Base-by-base conservation (phyloP, 1,140 invertebrate species). In the Bradysia coprophila region DNA sequence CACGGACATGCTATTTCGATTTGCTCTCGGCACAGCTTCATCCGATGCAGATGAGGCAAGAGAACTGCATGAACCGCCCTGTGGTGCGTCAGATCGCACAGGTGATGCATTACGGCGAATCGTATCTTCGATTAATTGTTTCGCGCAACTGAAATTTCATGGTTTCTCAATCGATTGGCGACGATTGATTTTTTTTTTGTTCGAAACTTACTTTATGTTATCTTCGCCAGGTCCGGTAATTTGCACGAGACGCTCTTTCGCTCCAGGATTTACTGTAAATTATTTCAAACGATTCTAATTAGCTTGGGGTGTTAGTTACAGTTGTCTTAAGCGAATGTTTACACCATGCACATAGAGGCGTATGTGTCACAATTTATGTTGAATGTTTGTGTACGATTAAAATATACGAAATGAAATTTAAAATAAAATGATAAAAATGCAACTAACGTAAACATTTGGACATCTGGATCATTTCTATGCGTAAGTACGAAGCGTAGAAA, bases 31-130 rank as follows among this genome's bases (percentile, higher is more conserved):
- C 31, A 46, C 51, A 43, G 57, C 70, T 71, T 85, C 80, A 50
- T 84, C 78, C 1, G 78, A 81, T 37, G 76, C 77, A 46, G 73
- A 76, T 42, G 78, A 82, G 54, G 82, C 81, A 19, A 84, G 52
- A 61, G 80, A 64, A 65, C 73, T 62, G 68, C 74, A 62, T 55
- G 72, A 63, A 59, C 70, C 59, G 58, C 56, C 66, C 55, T 58
- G 58, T 49, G 56, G 64, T 24, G 66, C 67, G 47, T 76, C 74
- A 42, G 77, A 59, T 51, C 83, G 71, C 42, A 90, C 80, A 36
- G 88, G 88, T 21, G 86, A 91, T 45, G 86, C 84, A 66, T 93
- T 92, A 54, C 87, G 75, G 50, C 83, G 72, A 45, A 93, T 93
- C 33, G 87, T 91, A 56, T 91, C 85, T 61, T 89, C 86, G 53